phyloP scores from a whole-genome alignment of 2,888 invertebrate species.

The Noctua pronuba region DNA sequence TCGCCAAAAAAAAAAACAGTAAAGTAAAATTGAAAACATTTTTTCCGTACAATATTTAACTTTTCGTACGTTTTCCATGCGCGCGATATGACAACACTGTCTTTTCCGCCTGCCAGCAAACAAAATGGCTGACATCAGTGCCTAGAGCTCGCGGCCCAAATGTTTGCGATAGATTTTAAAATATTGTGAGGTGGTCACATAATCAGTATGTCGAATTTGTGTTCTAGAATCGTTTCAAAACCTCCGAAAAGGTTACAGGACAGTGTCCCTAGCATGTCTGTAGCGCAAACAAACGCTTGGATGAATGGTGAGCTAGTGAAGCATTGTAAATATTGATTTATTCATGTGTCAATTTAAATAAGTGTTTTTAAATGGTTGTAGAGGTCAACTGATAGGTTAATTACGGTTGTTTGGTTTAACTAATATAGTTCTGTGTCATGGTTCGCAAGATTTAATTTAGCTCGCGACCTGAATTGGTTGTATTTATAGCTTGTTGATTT shows the following conservation, averaged over 20 bases:
- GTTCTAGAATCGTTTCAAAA: slow-evolving; percentile 94
- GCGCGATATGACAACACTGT: slow-evolving; percentile 43
- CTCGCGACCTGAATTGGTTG: slow-evolving; percentile 55
- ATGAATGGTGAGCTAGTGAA: slow-evolving; percentile 93
- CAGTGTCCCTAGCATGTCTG: slow-evolving; percentile 93
- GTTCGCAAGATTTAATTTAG: slow-evolving; percentile 61
- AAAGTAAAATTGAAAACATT: background rate
- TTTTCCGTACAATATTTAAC: background rate
- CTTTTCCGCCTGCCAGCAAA: slow-evolving; percentile 56
- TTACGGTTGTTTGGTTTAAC: slow-evolving; percentile 52
- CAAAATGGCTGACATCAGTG: slow-evolving; percentile 81
- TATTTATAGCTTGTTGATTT: slow-evolving; percentile 30
- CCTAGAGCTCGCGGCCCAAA: slow-evolving; percentile 71
- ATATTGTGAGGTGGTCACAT: slow-evolving; percentile 65
- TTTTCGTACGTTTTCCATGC: slow-evolving; percentile 34
- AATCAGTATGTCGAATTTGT: slow-evolving; percentile 93
- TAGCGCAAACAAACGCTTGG: slow-evolving; percentile 96
- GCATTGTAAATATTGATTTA: slow-evolving; percentile 80
- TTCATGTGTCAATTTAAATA: slow-evolving; percentile 66
- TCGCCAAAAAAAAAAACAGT: background rate
- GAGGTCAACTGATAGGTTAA: slow-evolving; percentile 70
- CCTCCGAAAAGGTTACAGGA: slow-evolving; percentile 94
- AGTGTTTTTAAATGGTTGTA: slow-evolving; percentile 67
- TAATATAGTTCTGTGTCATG: slow-evolving; percentile 63
- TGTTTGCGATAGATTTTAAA: slow-evolving; percentile 75